Evolutionary conservation across 2,113 vertebrate species (phyloP).

Genomic region (Thomomys bottae): DNA sequence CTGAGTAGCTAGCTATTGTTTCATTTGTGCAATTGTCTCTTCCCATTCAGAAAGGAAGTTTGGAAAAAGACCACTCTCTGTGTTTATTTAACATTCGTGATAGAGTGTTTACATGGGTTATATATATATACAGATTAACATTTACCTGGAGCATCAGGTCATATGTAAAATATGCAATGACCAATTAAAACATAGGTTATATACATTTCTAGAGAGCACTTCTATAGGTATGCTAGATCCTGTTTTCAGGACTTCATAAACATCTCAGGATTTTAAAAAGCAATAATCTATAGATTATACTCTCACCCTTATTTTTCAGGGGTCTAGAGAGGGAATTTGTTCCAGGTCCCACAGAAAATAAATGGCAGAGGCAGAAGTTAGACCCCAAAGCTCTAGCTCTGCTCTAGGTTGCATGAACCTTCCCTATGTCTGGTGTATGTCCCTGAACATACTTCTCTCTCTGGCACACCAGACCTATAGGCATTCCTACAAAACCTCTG

Average conservation of each 20-base stretch:
- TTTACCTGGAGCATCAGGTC: not conserved
- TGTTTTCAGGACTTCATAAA: slow-evolving; percentile 9
- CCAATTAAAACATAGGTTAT: not conserved
- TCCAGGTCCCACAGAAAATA: not conserved
- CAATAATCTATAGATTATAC: not conserved
- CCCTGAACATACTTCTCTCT: not conserved
- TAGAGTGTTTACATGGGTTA: not conserved
- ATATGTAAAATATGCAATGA: not conserved
- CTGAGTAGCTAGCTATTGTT: not conserved
- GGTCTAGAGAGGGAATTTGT: not conserved
- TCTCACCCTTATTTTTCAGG: not conserved
- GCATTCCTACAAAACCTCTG: not conserved
- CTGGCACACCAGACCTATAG: not conserved
- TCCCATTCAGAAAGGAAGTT: not conserved
- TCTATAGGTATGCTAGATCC: not conserved
- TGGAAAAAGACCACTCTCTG: not conserved
- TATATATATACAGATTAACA: not conserved
- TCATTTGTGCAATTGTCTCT: not conserved
- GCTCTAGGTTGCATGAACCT: rapidly evolving
- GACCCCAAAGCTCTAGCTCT: not conserved
- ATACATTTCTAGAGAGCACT: not conserved
- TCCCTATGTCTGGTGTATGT: not conserved
- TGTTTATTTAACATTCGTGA: not conserved
- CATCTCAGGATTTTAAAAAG: not conserved
- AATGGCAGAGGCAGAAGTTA: not conserved